Base-by-base conservation (phyloP, 2,113 vertebrate species). In the Percina caprodes region DNA sequence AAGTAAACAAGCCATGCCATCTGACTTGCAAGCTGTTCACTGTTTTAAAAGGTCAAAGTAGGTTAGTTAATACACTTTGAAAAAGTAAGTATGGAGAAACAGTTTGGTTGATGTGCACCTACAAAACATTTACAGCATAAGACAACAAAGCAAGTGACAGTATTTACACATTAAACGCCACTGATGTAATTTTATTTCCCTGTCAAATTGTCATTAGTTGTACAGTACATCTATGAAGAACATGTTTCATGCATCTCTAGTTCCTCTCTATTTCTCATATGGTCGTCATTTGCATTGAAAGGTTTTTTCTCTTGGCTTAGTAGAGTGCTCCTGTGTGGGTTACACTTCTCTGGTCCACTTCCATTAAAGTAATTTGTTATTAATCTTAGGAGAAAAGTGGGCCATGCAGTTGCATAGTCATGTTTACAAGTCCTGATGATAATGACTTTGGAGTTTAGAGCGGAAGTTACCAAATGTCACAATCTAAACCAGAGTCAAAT, bases 21-120 rank as follows among this genome's bases (percentile, higher is more conserved):
- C 55, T 58, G 76, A 81, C 56, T 46, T 45, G 30, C 69, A 67
- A 80, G 65, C 60, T 72, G 67, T 70, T 79, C 77, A 10, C 60
- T 69, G 56, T 76, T 80, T 52, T 54, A 45, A 61, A 65, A 61
- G 42, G 65, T 78, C 33, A 68, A 26, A 0, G 54, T 63, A 66
- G 35, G 23, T n/a, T 6, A 7, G 52, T 59, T 51, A 52, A 52
- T 21, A 60, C 16, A 35, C 26, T 69, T 59, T 48, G 49, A 55
- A 19, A 24, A 39, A 16, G 19, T 6, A 55, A 51, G 45, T 14
- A 56, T 24, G 33, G 19, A 26, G 46, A 78, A 33, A 33, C 2
- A 14, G 54, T 65, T 39, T 85, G 45, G 78, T 12, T 72, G 74
- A 23, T 60, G 19, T 24, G 82, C 30, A 63, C 72, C 61, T 65